These are phyloP conservation scores for Mesorhabditis sp. DNA, from an alignment of 2,888 invertebrate species.

Conservation along the genomic window DNA sequence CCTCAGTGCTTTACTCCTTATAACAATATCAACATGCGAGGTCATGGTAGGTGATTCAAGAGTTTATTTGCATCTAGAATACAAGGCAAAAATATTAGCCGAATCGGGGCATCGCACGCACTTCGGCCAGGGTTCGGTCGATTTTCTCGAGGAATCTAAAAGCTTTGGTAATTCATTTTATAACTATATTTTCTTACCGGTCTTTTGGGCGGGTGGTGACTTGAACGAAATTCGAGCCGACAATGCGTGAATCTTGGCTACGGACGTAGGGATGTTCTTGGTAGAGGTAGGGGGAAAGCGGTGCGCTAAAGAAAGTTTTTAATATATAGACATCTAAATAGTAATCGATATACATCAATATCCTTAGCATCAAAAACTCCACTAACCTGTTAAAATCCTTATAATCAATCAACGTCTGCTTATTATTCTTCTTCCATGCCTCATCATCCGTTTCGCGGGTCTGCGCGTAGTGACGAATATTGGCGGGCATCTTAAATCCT, in stretches of 20 bases:
- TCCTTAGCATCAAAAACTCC: neutral
- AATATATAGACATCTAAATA: slow-evolving; percentile 8
- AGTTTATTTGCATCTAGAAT: too few species aligned
- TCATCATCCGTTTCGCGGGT: slow-evolving; percentile 30
- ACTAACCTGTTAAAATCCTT: slow-evolving; percentile 48
- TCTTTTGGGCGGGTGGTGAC: slow-evolving; percentile 40
- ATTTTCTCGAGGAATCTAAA: slow-evolving; percentile 51
- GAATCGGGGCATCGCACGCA: slow-evolving; percentile 52
- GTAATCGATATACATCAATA: too few species aligned
- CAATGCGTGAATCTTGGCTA: slow-evolving; percentile 52
- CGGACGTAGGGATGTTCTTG: slow-evolving; percentile 45
- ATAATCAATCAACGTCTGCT: slow-evolving; percentile 52
- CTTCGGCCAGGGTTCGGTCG: slow-evolving; percentile 54
- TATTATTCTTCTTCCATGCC: slow-evolving; percentile 46
- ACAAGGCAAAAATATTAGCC: neutral
- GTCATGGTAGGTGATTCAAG: too few species aligned
- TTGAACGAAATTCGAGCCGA: slow-evolving; percentile 58
- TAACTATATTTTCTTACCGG: slow-evolving; percentile 10
- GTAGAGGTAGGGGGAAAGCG: slow-evolving; percentile 55
- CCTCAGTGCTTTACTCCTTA: too few species aligned
- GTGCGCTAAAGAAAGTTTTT: slow-evolving; percentile 32
- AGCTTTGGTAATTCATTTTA: slow-evolving; percentile 13
- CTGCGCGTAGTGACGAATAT: slow-evolving; percentile 19
- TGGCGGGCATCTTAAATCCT: slow-evolving; percentile 13
- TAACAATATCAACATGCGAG: too few species aligned